These are phyloP conservation scores for Bufo gargarizans DNA, from an alignment of 2,113 vertebrate species.

Conservation along the genomic window DNA sequence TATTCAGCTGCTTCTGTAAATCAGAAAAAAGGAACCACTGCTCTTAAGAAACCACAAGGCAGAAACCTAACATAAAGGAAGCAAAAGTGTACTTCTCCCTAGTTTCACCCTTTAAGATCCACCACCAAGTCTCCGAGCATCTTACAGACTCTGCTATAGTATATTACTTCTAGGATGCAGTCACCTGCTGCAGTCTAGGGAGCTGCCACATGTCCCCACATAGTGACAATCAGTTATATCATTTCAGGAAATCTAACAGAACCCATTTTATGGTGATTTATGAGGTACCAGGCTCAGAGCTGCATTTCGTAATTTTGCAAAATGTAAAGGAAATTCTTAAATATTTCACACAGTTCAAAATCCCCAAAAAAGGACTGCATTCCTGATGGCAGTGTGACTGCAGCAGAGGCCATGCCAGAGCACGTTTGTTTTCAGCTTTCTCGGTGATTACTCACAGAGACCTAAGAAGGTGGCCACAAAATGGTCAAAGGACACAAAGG, in stretches of 20 bases:
- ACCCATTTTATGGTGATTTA: background rate
- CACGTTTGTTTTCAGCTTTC: background rate
- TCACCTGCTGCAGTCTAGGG: no score
- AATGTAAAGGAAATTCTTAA: background rate
- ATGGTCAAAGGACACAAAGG: constrained; percentile 10
- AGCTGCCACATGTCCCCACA: no score
- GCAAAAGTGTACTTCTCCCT: background rate
- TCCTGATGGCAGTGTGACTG: background rate
- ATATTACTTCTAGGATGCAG: background rate
- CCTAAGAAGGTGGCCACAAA: background rate
- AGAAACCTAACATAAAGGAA: background rate
- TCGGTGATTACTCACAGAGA: background rate
- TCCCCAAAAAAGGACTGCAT: constrained; percentile 27
- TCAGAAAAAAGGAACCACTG: background rate
- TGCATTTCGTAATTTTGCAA: background rate
- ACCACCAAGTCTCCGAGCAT: background rate
- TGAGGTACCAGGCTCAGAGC: background rate
- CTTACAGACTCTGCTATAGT: background rate
- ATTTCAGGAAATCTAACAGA: background rate
- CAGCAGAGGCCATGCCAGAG: background rate
- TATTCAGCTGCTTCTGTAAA: background rate
- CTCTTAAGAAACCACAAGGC: background rate
- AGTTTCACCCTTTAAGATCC: background rate
- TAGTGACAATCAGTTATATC: background rate
- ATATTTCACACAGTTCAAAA: background rate